phyloP scores from a whole-genome alignment of 2,888 invertebrate genomes.

The Aquatica leii region DNA sequence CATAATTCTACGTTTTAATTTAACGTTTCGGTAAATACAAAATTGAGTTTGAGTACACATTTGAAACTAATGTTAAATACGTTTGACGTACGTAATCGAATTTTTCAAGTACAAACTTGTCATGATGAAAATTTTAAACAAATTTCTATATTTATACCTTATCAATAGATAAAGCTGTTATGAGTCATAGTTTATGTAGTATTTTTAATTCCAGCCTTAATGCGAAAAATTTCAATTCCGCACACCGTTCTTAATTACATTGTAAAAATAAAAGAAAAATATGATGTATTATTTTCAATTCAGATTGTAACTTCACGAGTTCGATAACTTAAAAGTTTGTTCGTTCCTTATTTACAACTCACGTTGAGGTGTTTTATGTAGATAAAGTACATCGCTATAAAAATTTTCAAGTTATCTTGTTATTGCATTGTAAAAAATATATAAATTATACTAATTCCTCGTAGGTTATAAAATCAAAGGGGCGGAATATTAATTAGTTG shows the following conservation, averaged over 20 bases:
- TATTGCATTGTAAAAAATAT: too few relatives aligned
- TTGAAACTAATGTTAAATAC: neutral
- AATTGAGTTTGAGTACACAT: neutral
- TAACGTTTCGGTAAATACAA: neutral
- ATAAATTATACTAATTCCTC: too few relatives aligned
- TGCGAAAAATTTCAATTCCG: neutral
- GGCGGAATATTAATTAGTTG: too few relatives aligned
- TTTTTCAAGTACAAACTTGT: too few relatives aligned
- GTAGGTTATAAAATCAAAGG: too few relatives aligned
- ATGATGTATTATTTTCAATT: neutral
- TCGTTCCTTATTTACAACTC: conserved; percentile 3
- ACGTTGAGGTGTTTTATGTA: conserved; percentile 8
- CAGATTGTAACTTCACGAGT: conserved; percentile 5
- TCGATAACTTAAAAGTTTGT: conserved; percentile 5
- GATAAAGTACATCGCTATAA: conserved; percentile 5
- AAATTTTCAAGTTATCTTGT: too few relatives aligned
- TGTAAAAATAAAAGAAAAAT: neutral
- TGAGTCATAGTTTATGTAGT: conserved; percentile 2
- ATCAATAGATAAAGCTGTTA: neutral
- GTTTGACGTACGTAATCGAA: neutral
- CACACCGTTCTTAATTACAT: neutral
- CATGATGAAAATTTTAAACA: neutral
- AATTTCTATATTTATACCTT: neutral
- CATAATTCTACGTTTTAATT: neutral
- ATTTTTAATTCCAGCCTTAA: neutral